Evolutionary conservation across 1,140 invertebrate species (phyloP).

Genomic region (Drosophila lacteicornis): DNA sequence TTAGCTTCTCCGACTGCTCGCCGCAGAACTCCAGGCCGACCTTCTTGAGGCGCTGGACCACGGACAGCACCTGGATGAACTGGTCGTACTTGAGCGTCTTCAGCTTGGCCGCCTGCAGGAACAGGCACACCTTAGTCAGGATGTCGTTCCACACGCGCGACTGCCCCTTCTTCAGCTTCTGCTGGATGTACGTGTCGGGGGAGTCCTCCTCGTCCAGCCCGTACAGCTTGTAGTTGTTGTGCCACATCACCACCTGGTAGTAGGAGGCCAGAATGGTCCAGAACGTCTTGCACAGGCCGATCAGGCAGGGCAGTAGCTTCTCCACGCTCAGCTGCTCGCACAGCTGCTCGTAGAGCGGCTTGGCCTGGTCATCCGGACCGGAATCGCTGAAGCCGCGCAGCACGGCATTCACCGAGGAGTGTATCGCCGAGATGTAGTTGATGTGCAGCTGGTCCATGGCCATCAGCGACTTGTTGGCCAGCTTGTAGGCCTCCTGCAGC

Average conservation of each 20-base stretch:
- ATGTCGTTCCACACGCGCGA: constrained; percentile 97
- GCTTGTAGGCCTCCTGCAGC: constrained; percentile 93
- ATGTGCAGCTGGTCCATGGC: constrained; percentile 97
- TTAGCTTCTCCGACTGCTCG: constrained; percentile 93
- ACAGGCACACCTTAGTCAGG: constrained; percentile 92
- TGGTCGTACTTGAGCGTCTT: constrained; percentile 96
- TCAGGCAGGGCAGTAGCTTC: constrained; percentile 92
- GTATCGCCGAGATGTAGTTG: constrained; percentile 97
- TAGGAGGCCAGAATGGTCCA: constrained; percentile 94
- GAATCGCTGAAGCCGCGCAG: constrained; percentile 90
- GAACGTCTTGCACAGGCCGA: constrained; percentile 92
- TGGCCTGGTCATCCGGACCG: constrained; percentile 85
- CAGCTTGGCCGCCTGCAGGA: constrained; percentile 75
- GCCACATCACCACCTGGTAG: constrained; percentile 92
- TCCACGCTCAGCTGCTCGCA: constrained; percentile 91
- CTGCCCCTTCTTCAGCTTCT: constrained; percentile 95
- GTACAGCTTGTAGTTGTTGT: constrained; percentile 87
- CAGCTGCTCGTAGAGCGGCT: constrained; percentile 91
- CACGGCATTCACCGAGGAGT: constrained; percentile 93
- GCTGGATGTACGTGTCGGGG: constrained; percentile 90
- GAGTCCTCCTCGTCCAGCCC: constrained; percentile 68
- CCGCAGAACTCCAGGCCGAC: constrained; percentile 96
- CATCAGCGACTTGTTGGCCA: constrained; percentile 94
- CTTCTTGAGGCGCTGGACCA: constrained; percentile 94
- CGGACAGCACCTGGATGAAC: constrained; percentile 95